Evolutionary conservation across 2,113 vertebrate genomes (phyloP).

Genomic region (Polypterus bichir): DNA sequence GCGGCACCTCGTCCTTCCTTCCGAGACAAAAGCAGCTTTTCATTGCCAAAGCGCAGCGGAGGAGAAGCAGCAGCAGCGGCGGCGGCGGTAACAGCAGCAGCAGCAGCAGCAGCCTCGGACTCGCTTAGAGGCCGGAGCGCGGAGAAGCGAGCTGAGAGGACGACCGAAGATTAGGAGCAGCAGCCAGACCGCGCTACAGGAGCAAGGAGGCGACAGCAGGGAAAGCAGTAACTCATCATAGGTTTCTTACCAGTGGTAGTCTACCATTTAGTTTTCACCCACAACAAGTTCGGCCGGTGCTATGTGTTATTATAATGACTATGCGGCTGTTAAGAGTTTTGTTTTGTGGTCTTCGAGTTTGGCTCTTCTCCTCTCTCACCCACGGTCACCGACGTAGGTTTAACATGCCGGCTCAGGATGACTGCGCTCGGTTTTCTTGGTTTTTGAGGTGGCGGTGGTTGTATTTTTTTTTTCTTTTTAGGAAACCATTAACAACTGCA

Average conservation of each 20-base stretch:
- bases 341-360: neutral
- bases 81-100: conserved; percentile 26
- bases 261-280: conserved; percentile 20
- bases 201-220: conserved; percentile 29
- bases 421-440: too few species aligned
- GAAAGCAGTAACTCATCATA: conserved; percentile 23
- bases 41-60: conserved; percentile 35
- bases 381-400: conserved; percentile 11
- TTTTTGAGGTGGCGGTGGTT: too few species aligned
- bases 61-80: conserved; percentile 23
- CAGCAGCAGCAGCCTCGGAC: conserved; percentile 24
- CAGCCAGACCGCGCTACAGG: conserved; percentile 9
- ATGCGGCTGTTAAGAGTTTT: neutral
- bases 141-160: conserved; percentile 24
- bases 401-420: conserved; percentile 9
- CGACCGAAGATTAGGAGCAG: conserved; percentile 12
- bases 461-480: conserved; percentile 11
- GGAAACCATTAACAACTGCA: conserved; percentile 5
- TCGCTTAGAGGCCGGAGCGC: conserved; percentile 18
- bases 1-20: conserved; percentile 37
- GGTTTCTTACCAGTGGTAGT: conserved; percentile 29
- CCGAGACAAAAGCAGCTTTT: conserved; percentile 53
- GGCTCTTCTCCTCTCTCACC: conserved; percentile 18
- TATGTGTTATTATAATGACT: too few species aligned
- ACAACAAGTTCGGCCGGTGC: conserved; percentile 12